Conservation (phyloP, 1,140 invertebrate genomes). For the Orchesella cincta region DNA sequence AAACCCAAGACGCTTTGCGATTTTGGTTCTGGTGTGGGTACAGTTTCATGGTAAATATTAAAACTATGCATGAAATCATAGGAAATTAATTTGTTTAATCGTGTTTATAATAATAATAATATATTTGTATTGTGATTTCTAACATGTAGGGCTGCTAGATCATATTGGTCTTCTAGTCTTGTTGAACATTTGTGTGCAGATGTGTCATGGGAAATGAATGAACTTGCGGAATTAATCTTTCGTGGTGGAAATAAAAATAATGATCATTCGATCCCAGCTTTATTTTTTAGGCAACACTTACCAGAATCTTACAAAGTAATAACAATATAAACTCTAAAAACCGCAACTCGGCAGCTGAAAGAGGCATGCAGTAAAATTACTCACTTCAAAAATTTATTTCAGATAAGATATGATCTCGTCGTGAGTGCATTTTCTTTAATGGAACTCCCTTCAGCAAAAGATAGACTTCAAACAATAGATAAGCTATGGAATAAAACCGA, state of each 20-base stretch:
- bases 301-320: conserved; percentile 66
- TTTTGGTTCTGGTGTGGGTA: conserved; percentile 86
- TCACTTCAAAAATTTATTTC: too few relatives aligned
- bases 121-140: neutral
- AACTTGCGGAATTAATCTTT: conserved; percentile 71
- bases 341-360: conserved; percentile 18
- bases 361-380: neutral
- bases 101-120: neutral
- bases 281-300: conserved; percentile 78
- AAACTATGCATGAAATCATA: conserved; percentile 21
- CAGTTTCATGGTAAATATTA: conserved; percentile 70
- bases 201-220: conserved; percentile 74
- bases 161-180: conserved; percentile 69
- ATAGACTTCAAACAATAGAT: conserved; percentile 69
- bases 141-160: conserved; percentile 68
- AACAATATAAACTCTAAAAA: too few relatives aligned
- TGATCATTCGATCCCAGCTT: conserved; percentile 62
- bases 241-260: conserved; percentile 62
- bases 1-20: conserved; percentile 77
- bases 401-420: conserved; percentile 77
- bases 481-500: conserved; percentile 85
- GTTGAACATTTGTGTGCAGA: conserved; percentile 83
- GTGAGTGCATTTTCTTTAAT: conserved; percentile 78
- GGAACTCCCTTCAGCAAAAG: conserved; percentile 70
- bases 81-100: conserved; percentile 26